Evolutionary conservation across 1,140 invertebrate genomes (phyloP).

Genomic region (Drosophila truncata): DNA sequence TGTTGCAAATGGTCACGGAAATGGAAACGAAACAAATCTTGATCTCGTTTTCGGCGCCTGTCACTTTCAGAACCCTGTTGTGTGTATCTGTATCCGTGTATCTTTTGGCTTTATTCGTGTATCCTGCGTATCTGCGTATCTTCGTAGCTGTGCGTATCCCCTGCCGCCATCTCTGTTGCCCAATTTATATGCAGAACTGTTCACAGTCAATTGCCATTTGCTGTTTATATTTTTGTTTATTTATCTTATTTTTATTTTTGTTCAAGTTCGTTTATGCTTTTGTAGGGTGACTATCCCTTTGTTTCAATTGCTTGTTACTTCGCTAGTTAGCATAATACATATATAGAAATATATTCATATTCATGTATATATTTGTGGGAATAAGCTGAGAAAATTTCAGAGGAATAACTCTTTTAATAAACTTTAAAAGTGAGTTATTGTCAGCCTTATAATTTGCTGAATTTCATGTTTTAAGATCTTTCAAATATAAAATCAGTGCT

Average conservation of each 20-base stretch:
- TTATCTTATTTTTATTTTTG: slow-evolving; percentile 34
- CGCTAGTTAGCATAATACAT: too few relatives aligned
- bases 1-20: slow-evolving; percentile 51
- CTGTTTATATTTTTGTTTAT: slow-evolving; percentile 31
- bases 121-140: slow-evolving; percentile 16
- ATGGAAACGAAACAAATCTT: slow-evolving; percentile 74
- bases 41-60: slow-evolving; percentile 43
- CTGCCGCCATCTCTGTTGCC: slow-evolving; percentile 2
- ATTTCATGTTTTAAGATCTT: too few relatives aligned
- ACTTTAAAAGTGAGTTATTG: too few relatives aligned
- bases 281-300: too few relatives aligned
- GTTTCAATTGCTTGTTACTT: too few relatives aligned
- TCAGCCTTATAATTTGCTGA: too few relatives aligned
- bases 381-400: too few relatives aligned
- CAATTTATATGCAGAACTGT: slow-evolving; percentile 52
- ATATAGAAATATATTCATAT: too few relatives aligned
- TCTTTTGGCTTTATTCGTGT: slow-evolving; percentile 9
- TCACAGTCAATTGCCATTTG: slow-evolving; percentile 58
- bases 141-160: slow-evolving; percentile 12
- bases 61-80: slow-evolving; percentile 18
- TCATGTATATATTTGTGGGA: too few relatives aligned
- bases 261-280: too few relatives aligned
- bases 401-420: too few relatives aligned
- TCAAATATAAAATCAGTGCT: too few relatives aligned
- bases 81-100: background rate